phyloP scores from a whole-genome alignment of 2,113 vertebrate genomes.

The Pica pica region DNA sequence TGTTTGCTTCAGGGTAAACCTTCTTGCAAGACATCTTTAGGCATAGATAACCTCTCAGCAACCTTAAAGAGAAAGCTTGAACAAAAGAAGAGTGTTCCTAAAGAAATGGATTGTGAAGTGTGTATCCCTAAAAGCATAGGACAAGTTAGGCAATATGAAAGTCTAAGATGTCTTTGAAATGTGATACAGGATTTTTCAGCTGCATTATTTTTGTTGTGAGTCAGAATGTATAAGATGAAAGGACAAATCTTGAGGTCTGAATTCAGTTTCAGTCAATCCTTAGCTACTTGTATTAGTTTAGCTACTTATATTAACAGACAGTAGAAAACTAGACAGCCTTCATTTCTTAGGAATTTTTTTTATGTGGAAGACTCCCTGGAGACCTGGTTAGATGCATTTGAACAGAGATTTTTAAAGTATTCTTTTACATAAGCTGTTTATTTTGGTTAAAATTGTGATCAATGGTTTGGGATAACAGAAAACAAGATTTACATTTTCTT shows the following conservation, averaged over 20 bases:
- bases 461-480: background rate
- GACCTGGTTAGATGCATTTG: background rate
- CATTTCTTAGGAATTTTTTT: background rate
- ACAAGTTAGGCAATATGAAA: background rate
- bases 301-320: background rate
- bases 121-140: background rate
- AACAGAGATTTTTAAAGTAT: background rate
- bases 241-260: background rate
- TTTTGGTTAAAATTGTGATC: background rate
- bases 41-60: background rate
- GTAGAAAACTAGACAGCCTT: background rate
- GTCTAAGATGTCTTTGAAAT: background rate
- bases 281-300: background rate
- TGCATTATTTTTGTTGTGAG: background rate
- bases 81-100: background rate
- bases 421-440: background rate
- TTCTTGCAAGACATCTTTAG: slow-evolving; percentile 3
- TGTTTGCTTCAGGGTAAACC: background rate
- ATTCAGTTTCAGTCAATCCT: background rate
- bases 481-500: background rate
- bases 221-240: background rate
- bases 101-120: background rate
- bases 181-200: background rate
- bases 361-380: background rate
- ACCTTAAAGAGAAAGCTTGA: background rate